Percentiles rank a stretch among this genome's conserved stretches.
Evolutionary conservation across 2,888 invertebrate genomes (phyloP).

Genomic region (Nemurella pictetii): DNA sequence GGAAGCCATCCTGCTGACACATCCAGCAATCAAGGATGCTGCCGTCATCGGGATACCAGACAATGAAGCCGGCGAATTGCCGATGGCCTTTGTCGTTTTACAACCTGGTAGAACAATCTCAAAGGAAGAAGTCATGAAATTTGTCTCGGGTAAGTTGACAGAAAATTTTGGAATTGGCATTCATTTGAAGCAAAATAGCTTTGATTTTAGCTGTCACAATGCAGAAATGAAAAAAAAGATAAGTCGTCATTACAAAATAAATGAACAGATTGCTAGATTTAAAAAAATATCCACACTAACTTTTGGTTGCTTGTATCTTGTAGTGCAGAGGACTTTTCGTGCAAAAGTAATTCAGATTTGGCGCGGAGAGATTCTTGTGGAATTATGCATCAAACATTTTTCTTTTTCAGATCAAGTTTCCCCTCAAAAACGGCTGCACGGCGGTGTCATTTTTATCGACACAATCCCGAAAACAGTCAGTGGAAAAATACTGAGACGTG

Average conservation of each 20-base stretch:
- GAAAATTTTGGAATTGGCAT: background rate
- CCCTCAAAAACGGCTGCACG: slow-evolving; percentile 71
- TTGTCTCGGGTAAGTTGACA: slow-evolving; percentile 49
- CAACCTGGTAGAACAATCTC: slow-evolving; percentile 58
- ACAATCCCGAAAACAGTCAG: slow-evolving; percentile 76
- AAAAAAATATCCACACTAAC: too few species aligned
- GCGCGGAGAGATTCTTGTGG: background rate
- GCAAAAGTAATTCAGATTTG: too few species aligned
- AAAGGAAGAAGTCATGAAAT: slow-evolving; percentile 59
- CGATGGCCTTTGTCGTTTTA: slow-evolving; percentile 73
- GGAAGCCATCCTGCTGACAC: slow-evolving; percentile 74
- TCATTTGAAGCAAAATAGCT: too few species aligned
- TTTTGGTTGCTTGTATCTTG: too few species aligned
- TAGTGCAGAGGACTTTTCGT: too few species aligned
- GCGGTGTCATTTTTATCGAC: slow-evolving; percentile 73
- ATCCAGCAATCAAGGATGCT: slow-evolving; percentile 72
- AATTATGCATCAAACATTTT: background rate
- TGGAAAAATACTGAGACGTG: slow-evolving; percentile 75
- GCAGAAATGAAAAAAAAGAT: too few species aligned
- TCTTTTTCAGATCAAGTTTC: slow-evolving; percentile 62
- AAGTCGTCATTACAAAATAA: too few species aligned
- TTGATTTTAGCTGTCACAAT: background rate
- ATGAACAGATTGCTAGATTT: too few species aligned
- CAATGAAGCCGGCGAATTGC: slow-evolving; percentile 73
- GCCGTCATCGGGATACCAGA: slow-evolving; percentile 81